Evolutionary conservation across 2,888 invertebrate genomes (phyloP).

Genomic region (Ametastegia equiseti): DNA sequence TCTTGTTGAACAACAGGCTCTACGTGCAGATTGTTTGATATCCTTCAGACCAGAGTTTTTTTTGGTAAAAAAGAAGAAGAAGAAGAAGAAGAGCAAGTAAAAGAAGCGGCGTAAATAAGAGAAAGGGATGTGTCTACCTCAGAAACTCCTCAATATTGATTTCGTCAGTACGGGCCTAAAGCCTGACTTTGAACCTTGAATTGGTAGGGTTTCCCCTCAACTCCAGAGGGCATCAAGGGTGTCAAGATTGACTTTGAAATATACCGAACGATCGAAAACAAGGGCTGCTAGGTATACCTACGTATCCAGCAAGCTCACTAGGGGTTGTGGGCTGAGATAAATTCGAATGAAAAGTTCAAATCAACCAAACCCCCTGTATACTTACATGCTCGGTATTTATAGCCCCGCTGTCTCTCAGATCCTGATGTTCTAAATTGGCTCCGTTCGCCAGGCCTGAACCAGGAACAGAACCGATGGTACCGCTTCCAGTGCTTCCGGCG

Average conservation of each 20-base stretch:
- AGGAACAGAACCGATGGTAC: slow-evolving; percentile 50
- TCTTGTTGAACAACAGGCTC: neutral
- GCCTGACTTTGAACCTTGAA: slow-evolving; percentile 31
- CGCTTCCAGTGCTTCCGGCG: slow-evolving; percentile 58
- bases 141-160: slow-evolving; percentile 38
- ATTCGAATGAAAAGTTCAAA: neutral
- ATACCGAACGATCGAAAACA: slow-evolving; percentile 28
- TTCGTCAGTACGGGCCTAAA: slow-evolving; percentile 10
- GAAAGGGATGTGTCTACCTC: slow-evolving; percentile 12
- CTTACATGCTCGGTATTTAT: slow-evolving; percentile 74
- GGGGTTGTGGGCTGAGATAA: neutral
- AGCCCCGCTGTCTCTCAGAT: slow-evolving; percentile 69
- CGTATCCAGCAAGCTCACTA: no score
- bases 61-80: neutral
- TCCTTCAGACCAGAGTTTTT: neutral
- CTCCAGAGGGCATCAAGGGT: slow-evolving; percentile 2
- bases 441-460: slow-evolving; percentile 70
- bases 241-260: slow-evolving; percentile 40
- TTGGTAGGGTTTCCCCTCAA: neutral
- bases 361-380: slow-evolving; percentile 17
- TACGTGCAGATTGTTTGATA: slow-evolving; percentile 8
- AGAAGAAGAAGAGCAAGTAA: no score
- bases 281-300: neutral
- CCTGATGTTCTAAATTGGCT: slow-evolving; percentile 70
- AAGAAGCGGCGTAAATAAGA: neutral